Base-by-base conservation (phyloP, 2,888 invertebrate species). In the Scrobipalpa costella region DNA sequence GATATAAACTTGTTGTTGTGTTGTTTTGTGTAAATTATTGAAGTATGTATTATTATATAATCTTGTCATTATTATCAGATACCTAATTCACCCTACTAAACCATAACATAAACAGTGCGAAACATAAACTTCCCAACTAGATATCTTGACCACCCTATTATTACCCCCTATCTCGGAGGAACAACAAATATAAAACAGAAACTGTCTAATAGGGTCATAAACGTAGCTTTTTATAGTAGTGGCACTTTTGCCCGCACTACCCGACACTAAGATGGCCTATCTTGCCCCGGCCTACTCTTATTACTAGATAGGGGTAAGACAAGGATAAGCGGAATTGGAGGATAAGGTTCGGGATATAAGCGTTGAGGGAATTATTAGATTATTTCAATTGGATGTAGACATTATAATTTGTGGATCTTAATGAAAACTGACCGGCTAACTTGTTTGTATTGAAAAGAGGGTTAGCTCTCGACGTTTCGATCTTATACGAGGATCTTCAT, bases 241-340 rank as follows among this genome's bases (percentile, higher is more conserved):
- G 13, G 21, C 50, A 52, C 21, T 75, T 73, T 73, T 52, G 21
- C 50, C 50, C 21, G 21, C 50, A 52, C 50, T 52, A 52, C 50
- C 50, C 50, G 27, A 52, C 50, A 52, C 50, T 52, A 27, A 52
- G 50, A 52, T 27, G 21, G 21, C 50, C 50, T 52, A 52, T 52
- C 50, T 52, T 13, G 21, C 21, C 27, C 50, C 50, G 21, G 13
- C n/a, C 50, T 21, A 21, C 11, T 52, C 50, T 52, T 52, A 52
- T 52, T 52, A 52, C 50, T 1, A 52, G 50, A 52, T 52, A 21
- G 50, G 50, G 50, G 50, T 52, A 52, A 52, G 17, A 52, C 50
- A 13, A 52, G 50, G 50, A 52, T 52, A 52, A 52, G 21, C 21
- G 21, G 50, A 52, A 52, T 21, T 17, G 49, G 50, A 0, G 50